Evolutionary conservation across 2,888 invertebrate species (phyloP), one percentile per base, ranked within the genome.

Genomic region (Diaprepes abbreviatus): DNA sequence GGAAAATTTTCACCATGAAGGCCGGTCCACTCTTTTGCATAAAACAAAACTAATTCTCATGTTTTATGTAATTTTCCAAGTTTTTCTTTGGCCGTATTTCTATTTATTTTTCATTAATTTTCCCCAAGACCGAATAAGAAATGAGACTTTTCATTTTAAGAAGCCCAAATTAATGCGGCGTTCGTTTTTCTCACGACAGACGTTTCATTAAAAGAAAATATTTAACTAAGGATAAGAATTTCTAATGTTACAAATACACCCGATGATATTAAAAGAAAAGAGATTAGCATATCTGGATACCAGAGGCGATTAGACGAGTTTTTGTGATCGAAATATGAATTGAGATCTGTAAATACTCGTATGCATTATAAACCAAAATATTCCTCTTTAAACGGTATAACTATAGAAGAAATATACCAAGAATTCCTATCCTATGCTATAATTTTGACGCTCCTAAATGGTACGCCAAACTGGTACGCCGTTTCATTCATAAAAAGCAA

Each of bases 51-150:
- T 54, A 54, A 55, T 21, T 38, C 36, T 55, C 38, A 55, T 55
- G 38, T 38, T 55, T 55, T 38, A 55, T 55, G 55, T 55, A 55
- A 55, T 55, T 55, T 38, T 33, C 9, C 38, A 38, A 54, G 55
- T 55, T 38, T 55, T 38, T 55, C 55, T 55, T 55, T 36, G n/a
- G 12, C 55, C 10, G 36, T 36, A 55, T 55, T 55, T 55, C 36
- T 55, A 55, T 55, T 55, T 55, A 55, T 55, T 55, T 55, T 55
- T 55, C 36, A 55, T 55, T 55, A 55, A 55, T 55, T 55, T 38
- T 55, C 36, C 38, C 24, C 38, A n/a, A 38, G 38, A 36, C 36
- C n/a, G 55, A 55, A 58, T 58, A 43, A 58, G 58, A 43, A 58
- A 43, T 58, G 58, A 58, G 43, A 43, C 43, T 57, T 45, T 45